Conservation (phyloP, 2,888 invertebrate genomes). For the Eilema caniola region DNA sequence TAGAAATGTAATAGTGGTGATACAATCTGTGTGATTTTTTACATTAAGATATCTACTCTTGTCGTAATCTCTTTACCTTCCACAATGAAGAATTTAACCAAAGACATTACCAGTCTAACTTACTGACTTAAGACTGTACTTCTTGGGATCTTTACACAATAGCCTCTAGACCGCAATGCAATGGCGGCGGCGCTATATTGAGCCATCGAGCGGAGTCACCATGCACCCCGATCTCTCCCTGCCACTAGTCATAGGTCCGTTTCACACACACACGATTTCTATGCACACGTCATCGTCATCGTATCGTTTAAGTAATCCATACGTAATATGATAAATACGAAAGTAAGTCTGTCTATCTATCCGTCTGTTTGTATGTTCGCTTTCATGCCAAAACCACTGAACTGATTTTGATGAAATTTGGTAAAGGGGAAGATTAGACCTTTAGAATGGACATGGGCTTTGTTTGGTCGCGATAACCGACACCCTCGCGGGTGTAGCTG, state of each 20-base stretch:
- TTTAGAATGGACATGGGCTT: too few relatives aligned
- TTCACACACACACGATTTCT: neutral
- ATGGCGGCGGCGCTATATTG: slow-evolving; percentile 34
- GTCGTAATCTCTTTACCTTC: neutral
- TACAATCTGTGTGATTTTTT: neutral
- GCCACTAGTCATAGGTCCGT: neutral
- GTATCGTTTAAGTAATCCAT: too few relatives aligned
- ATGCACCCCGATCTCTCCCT: slow-evolving; percentile 7
- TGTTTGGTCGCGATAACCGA: too few relatives aligned
- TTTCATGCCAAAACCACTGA: too few relatives aligned
- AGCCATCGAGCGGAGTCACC: slow-evolving; percentile 25
- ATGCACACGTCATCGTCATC: too few relatives aligned
- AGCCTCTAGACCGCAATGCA: slow-evolving; percentile 30
- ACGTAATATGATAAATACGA: too few relatives aligned
- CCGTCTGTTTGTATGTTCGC: too few relatives aligned
- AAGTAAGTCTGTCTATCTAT: too few relatives aligned
- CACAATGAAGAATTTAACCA: neutral
- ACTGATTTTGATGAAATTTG: too few relatives aligned
- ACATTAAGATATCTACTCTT: neutral
- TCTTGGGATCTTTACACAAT: slow-evolving; percentile 30
- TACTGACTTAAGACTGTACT: slow-evolving; percentile 13
- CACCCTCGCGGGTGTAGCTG: too few relatives aligned
- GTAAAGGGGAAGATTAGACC: too few relatives aligned
- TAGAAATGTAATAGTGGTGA: neutral
- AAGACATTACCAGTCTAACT: neutral